Conservation (phyloP, 1,140 invertebrate genomes). For the Thalassaphorura encarpata region DNA sequence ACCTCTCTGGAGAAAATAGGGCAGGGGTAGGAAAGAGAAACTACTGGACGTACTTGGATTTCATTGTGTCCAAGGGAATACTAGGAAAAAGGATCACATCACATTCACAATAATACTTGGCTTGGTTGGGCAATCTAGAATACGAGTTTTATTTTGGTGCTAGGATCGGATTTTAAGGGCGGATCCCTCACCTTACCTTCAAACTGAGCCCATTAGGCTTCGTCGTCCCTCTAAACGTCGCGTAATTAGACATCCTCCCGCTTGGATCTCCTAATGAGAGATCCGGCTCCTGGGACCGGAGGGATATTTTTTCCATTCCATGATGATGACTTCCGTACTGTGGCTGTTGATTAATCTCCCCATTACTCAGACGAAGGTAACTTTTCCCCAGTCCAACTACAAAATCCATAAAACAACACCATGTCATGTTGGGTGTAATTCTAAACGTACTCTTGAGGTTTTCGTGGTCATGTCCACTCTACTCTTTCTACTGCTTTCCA, state of each 20-base stretch:
- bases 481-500: too few relatives aligned
- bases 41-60: not conserved
- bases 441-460: not conserved
- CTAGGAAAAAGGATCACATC: too few relatives aligned
- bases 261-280: constrained; percentile 18
- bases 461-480: not conserved
- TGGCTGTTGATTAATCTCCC: constrained; percentile 32
- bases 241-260: constrained; percentile 30
- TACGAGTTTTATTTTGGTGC: not conserved
- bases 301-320: constrained; percentile 26
- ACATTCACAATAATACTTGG: not conserved
- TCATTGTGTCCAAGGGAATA: not conserved
- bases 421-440: constrained; percentile 28
- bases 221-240: constrained; percentile 25
- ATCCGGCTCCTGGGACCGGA: constrained; percentile 21
- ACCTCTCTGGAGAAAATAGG: not conserved
- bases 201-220: constrained; percentile 30
- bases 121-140: not conserved
- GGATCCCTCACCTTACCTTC: constrained; percentile 21
- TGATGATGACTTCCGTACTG: not conserved
- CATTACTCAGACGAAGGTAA: constrained; percentile 32
- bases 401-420: too few relatives aligned
- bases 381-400: constrained; percentile 17
- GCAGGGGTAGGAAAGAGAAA: not conserved
- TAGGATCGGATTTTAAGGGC: not conserved